Percentiles rank a stretch among this genome's conserved stretches.
Conservation (phyloP, 1,140 invertebrate species). For the Oreohelix idahoensis region DNA sequence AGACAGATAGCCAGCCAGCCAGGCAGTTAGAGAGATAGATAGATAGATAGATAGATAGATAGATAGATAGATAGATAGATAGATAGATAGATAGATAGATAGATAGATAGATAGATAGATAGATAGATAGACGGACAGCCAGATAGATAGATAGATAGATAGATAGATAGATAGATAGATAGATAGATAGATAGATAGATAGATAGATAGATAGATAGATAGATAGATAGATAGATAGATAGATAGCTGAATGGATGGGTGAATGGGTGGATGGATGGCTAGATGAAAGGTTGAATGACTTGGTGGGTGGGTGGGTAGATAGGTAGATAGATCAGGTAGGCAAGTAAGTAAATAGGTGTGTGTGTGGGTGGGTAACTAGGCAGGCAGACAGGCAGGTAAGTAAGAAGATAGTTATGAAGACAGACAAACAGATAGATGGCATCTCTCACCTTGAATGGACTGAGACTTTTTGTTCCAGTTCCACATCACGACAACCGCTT, state of each 20-base stretch:
- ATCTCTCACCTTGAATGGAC: background rate
- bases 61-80: constrained; percentile 11
- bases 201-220: constrained; percentile 17
- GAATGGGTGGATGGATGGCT: background rate
- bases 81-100: constrained; percentile 9
- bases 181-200: constrained; percentile 6
- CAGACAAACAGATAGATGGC: background rate
- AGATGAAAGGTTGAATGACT: background rate
- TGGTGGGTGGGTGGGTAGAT: background rate
- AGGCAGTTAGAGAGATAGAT: too few relatives aligned
- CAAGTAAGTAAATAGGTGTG: background rate
- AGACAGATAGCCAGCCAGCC: too few relatives aligned
- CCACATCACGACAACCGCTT: constrained; percentile 41
- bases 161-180: constrained; percentile 20
- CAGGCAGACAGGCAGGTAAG: background rate
- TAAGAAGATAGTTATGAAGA: background rate
- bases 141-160: constrained; percentile 7
- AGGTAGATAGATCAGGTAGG: constrained; percentile 5
- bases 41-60: too few relatives aligned
- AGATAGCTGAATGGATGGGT: background rate
- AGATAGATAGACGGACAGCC: background rate
- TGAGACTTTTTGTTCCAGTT: background rate
- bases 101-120: constrained; percentile 10
- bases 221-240: constrained; percentile 8
- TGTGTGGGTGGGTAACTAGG: background rate